Conservation (phyloP, 2,113 vertebrate genomes). For the Hyaena hyaena region DNA sequence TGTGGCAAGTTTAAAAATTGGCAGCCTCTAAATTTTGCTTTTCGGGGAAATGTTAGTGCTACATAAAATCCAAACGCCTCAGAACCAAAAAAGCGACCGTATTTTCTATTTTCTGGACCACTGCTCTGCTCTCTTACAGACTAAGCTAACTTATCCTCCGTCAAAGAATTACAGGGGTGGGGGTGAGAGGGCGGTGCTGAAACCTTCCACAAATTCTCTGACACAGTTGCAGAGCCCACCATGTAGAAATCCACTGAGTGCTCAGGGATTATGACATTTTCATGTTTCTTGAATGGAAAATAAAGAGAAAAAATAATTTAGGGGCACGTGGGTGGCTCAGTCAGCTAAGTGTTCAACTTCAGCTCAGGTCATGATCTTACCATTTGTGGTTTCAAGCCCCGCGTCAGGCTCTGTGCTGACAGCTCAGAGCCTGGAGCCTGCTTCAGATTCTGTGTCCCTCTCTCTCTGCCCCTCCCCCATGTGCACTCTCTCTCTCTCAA, state of each 20-base stretch:
- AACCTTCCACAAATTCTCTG: neutral
- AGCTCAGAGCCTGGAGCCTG: too few relatives aligned
- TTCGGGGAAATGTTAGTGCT: neutral
- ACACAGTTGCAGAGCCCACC: neutral
- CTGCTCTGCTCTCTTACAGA: neutral
- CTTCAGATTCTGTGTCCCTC: too few relatives aligned
- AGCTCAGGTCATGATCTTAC: too few relatives aligned
- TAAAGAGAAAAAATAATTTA: neutral
- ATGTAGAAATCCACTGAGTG: rapidly evolving
- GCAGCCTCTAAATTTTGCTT: neutral
- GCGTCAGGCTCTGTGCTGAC: too few relatives aligned
- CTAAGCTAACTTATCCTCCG: neutral
- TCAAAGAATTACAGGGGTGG: neutral
- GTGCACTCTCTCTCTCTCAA: too few relatives aligned
- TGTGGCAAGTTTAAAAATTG: neutral
- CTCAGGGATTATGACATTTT: neutral
- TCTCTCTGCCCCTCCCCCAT: too few relatives aligned
- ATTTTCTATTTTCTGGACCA: neutral
- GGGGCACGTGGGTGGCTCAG: too few relatives aligned
- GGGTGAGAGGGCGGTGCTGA: neutral
- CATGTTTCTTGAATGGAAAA: neutral
- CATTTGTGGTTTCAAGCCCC: too few relatives aligned
- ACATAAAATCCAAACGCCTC: neutral
- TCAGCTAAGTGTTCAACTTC: too few relatives aligned
- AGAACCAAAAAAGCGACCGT: neutral